phyloP scores from a whole-genome alignment of 2,113 vertebrate species.

The Trematocara zebra region DNA sequence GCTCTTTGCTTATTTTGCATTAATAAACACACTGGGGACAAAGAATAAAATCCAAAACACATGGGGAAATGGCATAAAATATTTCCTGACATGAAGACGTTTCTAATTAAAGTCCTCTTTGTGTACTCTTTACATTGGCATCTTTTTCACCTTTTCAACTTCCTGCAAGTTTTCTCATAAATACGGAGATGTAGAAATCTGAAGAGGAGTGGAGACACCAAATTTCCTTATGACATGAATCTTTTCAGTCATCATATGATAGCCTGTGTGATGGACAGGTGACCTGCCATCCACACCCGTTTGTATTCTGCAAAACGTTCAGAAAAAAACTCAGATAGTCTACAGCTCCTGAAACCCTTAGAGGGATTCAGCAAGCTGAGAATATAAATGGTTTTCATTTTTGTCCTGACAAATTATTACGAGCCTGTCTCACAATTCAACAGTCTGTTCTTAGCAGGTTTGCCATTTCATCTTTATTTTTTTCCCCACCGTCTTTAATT shows the following conservation, averaged over 20 bases:
- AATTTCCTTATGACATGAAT: neutral
- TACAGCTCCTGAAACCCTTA: neutral
- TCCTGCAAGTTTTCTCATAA: neutral
- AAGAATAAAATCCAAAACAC: neutral
- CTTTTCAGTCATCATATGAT: neutral
- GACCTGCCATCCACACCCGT: neutral
- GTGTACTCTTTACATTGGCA: neutral
- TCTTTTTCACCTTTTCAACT: neutral
- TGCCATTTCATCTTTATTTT: neutral
- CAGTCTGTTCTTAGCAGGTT: neutral
- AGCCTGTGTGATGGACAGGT: conserved; percentile 1
- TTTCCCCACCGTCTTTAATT: neutral
- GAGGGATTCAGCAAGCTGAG: neutral
- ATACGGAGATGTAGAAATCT: neutral
- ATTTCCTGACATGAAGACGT: neutral
- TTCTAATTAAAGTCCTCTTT: conserved; percentile 3
- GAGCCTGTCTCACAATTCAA: neutral
- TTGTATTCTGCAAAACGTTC: neutral
- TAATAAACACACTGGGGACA: neutral
- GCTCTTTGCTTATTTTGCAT: neutral
- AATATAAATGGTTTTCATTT: conserved; percentile 9
- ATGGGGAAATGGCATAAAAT: neutral
- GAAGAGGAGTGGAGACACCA: neutral
- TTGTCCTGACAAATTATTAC: neutral
- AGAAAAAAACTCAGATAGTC: neutral